Evolutionary conservation across 2,888 invertebrate species (phyloP), one percentile per base, ranked within the genome.

Genomic region (Neoscelio sp.): DNA sequence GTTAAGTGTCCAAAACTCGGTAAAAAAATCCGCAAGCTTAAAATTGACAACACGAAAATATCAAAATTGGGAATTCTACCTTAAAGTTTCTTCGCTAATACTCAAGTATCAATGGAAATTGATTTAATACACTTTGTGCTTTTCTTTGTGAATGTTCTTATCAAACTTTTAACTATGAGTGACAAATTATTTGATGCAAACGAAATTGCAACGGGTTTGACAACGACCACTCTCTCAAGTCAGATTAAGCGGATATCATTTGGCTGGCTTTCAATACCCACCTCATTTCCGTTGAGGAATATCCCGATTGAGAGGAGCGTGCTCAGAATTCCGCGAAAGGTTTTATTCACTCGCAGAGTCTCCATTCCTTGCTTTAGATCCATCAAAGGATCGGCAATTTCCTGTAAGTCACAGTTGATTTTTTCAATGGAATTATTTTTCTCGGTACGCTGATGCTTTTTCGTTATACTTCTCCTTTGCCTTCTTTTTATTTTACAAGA

Each of bases 331-430:
- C 96, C 96, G 90, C 96, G 95, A 92, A 99, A 99, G 28, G 99
- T 99, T 91, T 95, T 95, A 91, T 98, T 99, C 78, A 94, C 93
- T 91, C 95, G 95, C 81, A 99, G 92, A 76, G 97, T 94, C 91
- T 98, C 97, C 89, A 99, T 95, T 75, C 99, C 99, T 90, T 97
- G 96, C 92, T 99, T 99, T 85, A 99, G 92, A 92, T 99, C 99
- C 98, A 98, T 98, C 85, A 99, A 92, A 42, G 99, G 99, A 91
- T 99, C 99, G 58, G 98, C 98, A 88, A 99, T 96, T 94, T 99
- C 99, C 94, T 97, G 86, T 65, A 87, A 83, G 81, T 68, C 75
- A 75, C 60, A 81, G 68, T 73, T 46, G 48, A 42, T 76, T 67
- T 71, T 70, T 71, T 75, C 50, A 67, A 71, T 75, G 46, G 40